Evolutionary conservation across 2,888 invertebrate species (phyloP), one percentile per base, ranked within the genome.

Genomic region (Mythimna ferrago): DNA sequence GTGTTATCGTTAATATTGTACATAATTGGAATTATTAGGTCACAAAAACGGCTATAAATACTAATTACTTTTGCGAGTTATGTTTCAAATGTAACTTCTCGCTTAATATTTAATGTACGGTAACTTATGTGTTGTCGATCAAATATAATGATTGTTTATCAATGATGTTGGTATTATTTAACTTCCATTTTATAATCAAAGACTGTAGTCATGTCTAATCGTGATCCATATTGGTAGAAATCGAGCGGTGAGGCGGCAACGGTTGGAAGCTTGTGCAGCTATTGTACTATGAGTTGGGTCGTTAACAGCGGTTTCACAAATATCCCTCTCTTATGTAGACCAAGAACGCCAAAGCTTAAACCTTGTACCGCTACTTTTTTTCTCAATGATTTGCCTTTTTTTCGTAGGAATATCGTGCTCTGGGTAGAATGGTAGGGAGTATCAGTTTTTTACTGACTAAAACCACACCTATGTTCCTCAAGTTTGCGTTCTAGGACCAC

Each of bases 111-210:
- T 70, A 51, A 66, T 63, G 68, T 61, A 71, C 61, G 60, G 65
- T 80, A 80, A 76, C 57, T 54, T 71, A 60, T 72, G 76, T 81
- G 78, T 82, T 86, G 83, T 83, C 80, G 69, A 84, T 75, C 68
- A 83, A 86, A 86, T 86, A 81, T 65, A 83, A 81, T 78, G 51
- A 73, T 81, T 76, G 79, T 85, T 81, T 76, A 76, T 76, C 69
- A 76, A 57, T 69, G 7, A 48, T 62, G 21, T 38, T 76, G 19
- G 26, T 70, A 69, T 82, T 70, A 64, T 81, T 80, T 41, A 54
- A 54, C 11, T 61, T 54, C 14, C 54, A 60, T 44, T 16, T 57
- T 7, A 5, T 32, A 2, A 38, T 70, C 21, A 32, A 65, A 53
- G 19, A 44, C 21, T 14, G 5, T 32, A 16, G 26, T 38, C 7